Base-by-base conservation (phyloP, 1,140 invertebrate species). In the Calephelis nemesis region DNA sequence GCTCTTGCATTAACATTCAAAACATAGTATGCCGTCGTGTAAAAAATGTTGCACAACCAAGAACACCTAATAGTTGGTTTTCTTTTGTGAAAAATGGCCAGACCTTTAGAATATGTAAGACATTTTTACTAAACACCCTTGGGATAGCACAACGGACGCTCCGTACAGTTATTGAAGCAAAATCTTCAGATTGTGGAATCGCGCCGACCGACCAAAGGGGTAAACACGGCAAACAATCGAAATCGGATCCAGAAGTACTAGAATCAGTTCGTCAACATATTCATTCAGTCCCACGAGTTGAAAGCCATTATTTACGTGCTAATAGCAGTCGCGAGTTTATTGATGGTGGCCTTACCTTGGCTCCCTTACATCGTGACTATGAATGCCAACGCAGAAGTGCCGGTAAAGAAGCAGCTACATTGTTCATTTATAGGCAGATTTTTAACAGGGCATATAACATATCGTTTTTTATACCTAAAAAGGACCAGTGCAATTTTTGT, bases 401-500 rank as follows among this genome's bases (percentile, higher is more conserved):
- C 4, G 10, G 10, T 48, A 11, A 11, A 11, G 4, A 11, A 48
- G 4, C 5, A 11, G 47, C 47, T 5, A 48, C 47, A 9, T 10
- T 5, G 7, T 5, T 10, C 47, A 48, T 48, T 7, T 48, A 10
- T 11, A 5, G 4, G 47, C 12, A 60, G 11, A 67, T 67, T 52
- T 88, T 84, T 65, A 79, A 84, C 64, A 75, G 58, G 10, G 65
- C 81, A 67, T 87, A 82, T 47, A 86, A 87, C 71, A 76, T 90
- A 63, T 67, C 68, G 70, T 88, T 85, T 66, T 82, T 78, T 65
- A 75, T 73, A 64, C 83, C 85, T 8, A 90, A 88, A 76, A 91
- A 91, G 73, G 84, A 92, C 73, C 79, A 82, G 65, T 90, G 87
- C 63, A 78, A 88, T 62, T 30, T 69, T 9, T 89, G 86, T 64